Conservation (phyloP, 92 coral and sea anemone genomes). For the Bergia sp. region DNA sequence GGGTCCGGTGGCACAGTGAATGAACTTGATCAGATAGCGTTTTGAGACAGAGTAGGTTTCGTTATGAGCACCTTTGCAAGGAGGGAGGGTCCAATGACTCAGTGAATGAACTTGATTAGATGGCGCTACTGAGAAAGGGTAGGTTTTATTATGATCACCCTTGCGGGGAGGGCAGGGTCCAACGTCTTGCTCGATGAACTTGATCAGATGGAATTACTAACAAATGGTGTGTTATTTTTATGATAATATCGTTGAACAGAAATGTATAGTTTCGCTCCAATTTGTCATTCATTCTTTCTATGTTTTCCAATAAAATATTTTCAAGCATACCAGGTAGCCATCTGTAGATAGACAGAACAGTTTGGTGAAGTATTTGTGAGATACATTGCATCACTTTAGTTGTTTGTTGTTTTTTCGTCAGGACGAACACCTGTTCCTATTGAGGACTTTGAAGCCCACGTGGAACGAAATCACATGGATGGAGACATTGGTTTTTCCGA, state of each 20-base stretch:
- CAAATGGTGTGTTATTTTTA: too few species aligned
- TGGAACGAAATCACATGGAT: conserved; percentile 87
- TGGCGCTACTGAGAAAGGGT: conserved; percentile 40
- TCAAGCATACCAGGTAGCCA: neutral
- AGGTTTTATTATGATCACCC: neutral
- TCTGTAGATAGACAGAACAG: neutral
- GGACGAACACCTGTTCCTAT: conserved; percentile 88
- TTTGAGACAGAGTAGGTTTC: conserved; percentile 53
- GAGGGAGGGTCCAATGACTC: neutral
- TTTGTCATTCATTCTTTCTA: neutral
- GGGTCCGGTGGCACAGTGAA: conserved; percentile 81
- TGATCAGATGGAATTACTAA: too few species aligned
- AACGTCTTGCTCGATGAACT: neutral
- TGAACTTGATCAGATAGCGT: conserved; percentile 59
- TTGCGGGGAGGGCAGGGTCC: neutral
- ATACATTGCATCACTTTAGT: neutral
- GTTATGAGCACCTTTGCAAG: neutral
- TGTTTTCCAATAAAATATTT: too few species aligned
- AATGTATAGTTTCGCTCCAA: neutral
- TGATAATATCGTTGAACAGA: neutral
- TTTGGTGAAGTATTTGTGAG: neutral
- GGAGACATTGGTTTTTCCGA: conserved; percentile 98
- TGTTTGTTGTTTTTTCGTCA: conserved; percentile 1
- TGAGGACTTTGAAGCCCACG: conserved; percentile 79
- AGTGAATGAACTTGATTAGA: neutral